These are phyloP conservation scores for Petrolisthes cinctipes DNA, from an alignment of 2,888 invertebrate genomes.

Conservation along the genomic window DNA sequence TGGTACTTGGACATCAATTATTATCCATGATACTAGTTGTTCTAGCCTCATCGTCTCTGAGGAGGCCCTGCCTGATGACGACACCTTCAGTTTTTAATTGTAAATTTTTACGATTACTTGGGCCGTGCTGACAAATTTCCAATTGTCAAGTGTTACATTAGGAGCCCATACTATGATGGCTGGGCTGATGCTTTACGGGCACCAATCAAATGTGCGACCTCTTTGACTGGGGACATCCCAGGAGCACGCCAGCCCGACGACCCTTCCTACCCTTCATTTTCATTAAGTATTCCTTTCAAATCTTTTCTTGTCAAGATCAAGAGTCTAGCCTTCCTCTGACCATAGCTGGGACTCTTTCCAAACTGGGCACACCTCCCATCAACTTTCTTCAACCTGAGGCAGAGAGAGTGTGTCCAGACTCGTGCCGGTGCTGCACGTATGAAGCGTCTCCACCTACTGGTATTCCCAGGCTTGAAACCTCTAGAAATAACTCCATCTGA, in stretches of 20 bases:
- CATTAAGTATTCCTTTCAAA: too few species aligned
- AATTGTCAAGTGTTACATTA: background rate
- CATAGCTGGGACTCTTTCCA: too few species aligned
- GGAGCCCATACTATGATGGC: slow-evolving; percentile 15
- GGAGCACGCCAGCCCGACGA: background rate
- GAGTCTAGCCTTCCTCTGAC: too few species aligned
- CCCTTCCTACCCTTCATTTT: too few species aligned
- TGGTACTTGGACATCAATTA: background rate
- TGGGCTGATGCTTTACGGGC: slow-evolving; percentile 21
- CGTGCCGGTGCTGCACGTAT: background rate
- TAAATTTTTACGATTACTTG: slow-evolving; percentile 16
- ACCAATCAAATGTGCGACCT: slow-evolving; percentile 13
- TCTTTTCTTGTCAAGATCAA: too few species aligned
- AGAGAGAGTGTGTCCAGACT: background rate
- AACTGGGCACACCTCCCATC: too few species aligned
- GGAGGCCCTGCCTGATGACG: too few species aligned
- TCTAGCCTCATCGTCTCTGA: background rate
- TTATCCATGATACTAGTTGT: slow-evolving; percentile 16
- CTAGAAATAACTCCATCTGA: background rate
- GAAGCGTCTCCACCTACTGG: background rate
- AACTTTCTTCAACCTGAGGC: background rate
- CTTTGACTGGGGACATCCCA: slow-evolving; percentile 15
- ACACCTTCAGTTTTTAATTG: background rate
- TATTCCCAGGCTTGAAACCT: background rate
- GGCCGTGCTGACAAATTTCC: slow-evolving; percentile 17